Evolutionary conservation across 1,140 invertebrate genomes (phyloP).

Genomic region (Lepidotrigona ventralis): DNA sequence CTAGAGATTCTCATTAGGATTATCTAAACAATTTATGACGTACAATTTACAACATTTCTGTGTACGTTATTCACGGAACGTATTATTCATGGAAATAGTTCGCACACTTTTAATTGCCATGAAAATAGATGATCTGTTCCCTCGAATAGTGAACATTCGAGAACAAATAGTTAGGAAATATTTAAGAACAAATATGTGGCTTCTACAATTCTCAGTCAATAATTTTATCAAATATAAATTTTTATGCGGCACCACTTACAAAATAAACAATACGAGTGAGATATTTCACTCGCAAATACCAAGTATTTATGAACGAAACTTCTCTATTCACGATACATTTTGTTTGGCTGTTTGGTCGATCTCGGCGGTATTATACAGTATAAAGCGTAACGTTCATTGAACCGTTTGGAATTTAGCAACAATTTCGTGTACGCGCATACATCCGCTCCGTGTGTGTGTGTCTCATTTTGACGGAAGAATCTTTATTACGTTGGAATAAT

Average conservation of each 20-base stretch:
- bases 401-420: background rate
- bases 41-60: background rate
- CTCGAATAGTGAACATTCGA: background rate
- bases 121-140: slow-evolving; percentile 37
- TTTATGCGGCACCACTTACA: too few species aligned
- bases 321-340: background rate
- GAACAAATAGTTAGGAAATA: background rate
- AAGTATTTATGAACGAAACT: slow-evolving; percentile 22
- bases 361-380: background rate
- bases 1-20: background rate
- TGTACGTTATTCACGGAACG: too few species aligned
- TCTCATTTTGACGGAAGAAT: background rate
- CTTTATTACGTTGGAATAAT: slow-evolving; percentile 11
- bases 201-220: slow-evolving; percentile 24
- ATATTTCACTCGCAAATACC: slow-evolving; percentile 27
- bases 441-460: background rate
- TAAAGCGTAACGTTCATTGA: slow-evolving; percentile 8
- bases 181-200: slow-evolving; percentile 29
- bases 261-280: background rate
- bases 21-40: background rate
- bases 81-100: background rate
- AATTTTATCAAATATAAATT: slow-evolving; percentile 14
- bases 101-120: background rate
- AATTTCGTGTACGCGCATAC: background rate
- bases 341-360: background rate